Evolutionary conservation across 2,113 vertebrate species (phyloP).

Genomic region (Felis catus): DNA sequence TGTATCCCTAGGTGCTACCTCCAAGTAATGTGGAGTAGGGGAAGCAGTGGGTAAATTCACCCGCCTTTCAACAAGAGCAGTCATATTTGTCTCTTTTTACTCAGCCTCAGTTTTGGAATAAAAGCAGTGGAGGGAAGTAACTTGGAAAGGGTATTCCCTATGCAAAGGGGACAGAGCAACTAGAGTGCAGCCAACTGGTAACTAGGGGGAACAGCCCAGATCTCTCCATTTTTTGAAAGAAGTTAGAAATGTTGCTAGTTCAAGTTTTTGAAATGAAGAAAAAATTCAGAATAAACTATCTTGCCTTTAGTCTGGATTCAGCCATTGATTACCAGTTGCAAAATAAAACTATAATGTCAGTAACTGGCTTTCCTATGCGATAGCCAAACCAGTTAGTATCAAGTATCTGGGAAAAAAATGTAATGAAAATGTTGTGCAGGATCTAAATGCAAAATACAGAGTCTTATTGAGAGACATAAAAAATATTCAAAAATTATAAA

Average conservation of each 20-base stretch:
- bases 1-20: neutral
- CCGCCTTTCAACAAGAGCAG: neutral
- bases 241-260: neutral
- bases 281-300: neutral
- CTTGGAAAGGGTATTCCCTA: neutral
- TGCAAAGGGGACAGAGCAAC: neutral
- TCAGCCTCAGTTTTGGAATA: neutral
- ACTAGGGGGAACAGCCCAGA: neutral
- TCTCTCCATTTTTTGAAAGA: neutral
- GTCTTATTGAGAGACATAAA: neutral
- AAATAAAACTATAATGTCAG: neutral
- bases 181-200: neutral
- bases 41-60: neutral
- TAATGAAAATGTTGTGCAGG: neutral
- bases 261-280: neutral
- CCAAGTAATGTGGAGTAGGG: too few relatives aligned
- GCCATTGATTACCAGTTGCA: neutral
- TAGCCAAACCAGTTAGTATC: neutral
- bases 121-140: neutral
- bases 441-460: neutral
- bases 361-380: neutral
- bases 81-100: neutral
- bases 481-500: neutral
- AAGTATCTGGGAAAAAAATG: neutral
- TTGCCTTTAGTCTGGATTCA: neutral